Conservation (phyloP, 1,140 invertebrate genomes). For the Cotesia glomerata region DNA sequence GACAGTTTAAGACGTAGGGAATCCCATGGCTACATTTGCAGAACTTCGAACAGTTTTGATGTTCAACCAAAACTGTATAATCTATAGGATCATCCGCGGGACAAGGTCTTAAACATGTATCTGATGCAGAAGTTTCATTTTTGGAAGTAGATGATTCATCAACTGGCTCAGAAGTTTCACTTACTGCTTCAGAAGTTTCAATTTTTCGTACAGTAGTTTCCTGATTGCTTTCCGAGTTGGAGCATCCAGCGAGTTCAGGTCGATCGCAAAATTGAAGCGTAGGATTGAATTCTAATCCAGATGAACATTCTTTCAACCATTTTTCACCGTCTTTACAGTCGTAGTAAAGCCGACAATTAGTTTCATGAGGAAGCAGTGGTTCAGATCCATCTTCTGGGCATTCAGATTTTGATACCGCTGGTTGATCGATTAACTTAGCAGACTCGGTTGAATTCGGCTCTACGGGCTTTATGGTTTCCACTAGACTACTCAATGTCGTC, state of each 20-base stretch:
- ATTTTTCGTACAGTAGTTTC: too few relatives aligned
- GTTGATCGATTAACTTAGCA: background rate
- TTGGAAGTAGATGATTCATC: too few relatives aligned
- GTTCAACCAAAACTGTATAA: background rate
- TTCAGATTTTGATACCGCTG: background rate
- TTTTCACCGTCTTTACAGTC: conserved; percentile 62
- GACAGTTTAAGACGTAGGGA: background rate
- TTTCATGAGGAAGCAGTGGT: conserved; percentile 49
- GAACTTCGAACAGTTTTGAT: background rate
- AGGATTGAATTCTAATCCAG: background rate
- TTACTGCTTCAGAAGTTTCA: too few relatives aligned
- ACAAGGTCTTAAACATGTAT: background rate
- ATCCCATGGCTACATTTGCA: background rate
- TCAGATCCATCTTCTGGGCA: background rate
- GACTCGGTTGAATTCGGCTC: background rate
- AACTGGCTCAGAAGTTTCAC: too few relatives aligned
- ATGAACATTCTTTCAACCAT: conserved; percentile 56
- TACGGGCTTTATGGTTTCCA: background rate
- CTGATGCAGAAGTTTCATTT: background rate
- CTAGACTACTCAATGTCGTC: too few relatives aligned
- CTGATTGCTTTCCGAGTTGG: background rate
- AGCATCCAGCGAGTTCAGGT: conserved; percentile 3
- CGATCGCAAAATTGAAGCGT: background rate
- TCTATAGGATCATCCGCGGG: background rate
- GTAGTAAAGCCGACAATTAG: conserved; percentile 63